Percentiles rank a stretch among this genome's conserved stretches.
Evolutionary conservation across 2,113 vertebrate species (phyloP).

Genomic region (Probosciger aterrimus): DNA sequence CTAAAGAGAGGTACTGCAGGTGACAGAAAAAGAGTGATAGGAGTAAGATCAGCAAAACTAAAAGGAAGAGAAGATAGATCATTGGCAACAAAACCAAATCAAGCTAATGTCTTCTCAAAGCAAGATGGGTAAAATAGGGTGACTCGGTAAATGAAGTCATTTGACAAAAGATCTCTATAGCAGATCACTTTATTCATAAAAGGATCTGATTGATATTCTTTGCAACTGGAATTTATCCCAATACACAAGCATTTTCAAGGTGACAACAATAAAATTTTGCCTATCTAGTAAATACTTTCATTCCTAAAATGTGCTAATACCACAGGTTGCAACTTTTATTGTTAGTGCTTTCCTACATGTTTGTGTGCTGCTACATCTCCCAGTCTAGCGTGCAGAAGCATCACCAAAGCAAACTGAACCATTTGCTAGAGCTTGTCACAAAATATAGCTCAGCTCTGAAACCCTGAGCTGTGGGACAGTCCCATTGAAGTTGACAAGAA

Average conservation of each 20-base stretch:
- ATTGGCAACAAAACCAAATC: slow-evolving; percentile 42
- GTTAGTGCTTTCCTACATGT: not conserved
- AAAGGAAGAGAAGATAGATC: slow-evolving; percentile 27
- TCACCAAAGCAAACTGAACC: not conserved
- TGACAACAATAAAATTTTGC: not conserved
- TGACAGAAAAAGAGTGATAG: slow-evolving; percentile 45
- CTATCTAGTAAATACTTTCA: not conserved
- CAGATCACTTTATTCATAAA: not conserved
- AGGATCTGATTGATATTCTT: not conserved
- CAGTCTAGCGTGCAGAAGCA: not conserved
- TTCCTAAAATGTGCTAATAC: not conserved
- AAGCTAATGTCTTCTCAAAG: slow-evolving; percentile 43
- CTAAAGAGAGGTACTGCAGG: slow-evolving; percentile 15
- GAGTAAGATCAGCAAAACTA: slow-evolving; percentile 52
- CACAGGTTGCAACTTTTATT: not conserved
- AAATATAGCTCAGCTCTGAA: not conserved
- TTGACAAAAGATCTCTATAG: not conserved
- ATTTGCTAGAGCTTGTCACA: not conserved
- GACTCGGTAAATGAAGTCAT: slow-evolving; percentile 11
- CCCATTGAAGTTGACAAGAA: not conserved
- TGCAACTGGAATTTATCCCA: not conserved
- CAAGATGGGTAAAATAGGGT: not conserved
- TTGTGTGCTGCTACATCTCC: not conserved
- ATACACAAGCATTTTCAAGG: not conserved
- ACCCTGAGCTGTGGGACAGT: not conserved